Percentiles rank a stretch among this genome's conserved stretches.
phyloP scores from a whole-genome alignment of 2,113 vertebrate species.

The Hymenochirus boettgeri region DNA sequence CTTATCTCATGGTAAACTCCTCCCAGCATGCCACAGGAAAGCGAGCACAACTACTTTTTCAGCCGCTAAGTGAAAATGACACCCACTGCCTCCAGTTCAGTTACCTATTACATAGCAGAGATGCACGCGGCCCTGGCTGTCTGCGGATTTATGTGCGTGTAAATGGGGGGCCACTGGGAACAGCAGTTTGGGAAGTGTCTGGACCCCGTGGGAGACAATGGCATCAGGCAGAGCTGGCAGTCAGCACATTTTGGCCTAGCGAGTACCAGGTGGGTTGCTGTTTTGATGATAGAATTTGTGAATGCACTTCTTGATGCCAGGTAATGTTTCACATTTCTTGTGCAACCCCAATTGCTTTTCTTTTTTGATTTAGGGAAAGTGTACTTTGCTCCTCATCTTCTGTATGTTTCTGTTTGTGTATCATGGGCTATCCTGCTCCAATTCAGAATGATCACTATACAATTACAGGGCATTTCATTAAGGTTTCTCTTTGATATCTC shows the following conservation, averaged over 20 bases:
- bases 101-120: constrained; percentile 90
- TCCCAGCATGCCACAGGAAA: constrained; percentile 85
- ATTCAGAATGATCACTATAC: too few relatives aligned
- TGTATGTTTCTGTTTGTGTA: too few relatives aligned
- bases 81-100: constrained; percentile 97
- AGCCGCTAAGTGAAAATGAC: constrained; percentile 91
- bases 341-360: too few relatives aligned
- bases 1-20: constrained; percentile 93
- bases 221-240: constrained; percentile 91
- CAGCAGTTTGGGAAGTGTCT: constrained; percentile 82
- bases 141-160: constrained; percentile 82
- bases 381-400: too few relatives aligned
- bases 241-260: constrained; percentile 96
- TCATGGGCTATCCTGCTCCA: too few relatives aligned
- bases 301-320: too few relatives aligned
- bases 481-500: too few relatives aligned
- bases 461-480: too few relatives aligned
- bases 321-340: too few relatives aligned
- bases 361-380: too few relatives aligned
- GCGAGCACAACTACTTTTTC: constrained; percentile 82
- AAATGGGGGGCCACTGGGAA: constrained; percentile 80
- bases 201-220: constrained; percentile 85
- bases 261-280: constrained; percentile 83
- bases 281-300: too few relatives aligned
- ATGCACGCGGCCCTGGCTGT: constrained; percentile 85